Evolutionary conservation across 2,113 vertebrate species (phyloP).

Genomic region (Rhinoptilus africanus): DNA sequence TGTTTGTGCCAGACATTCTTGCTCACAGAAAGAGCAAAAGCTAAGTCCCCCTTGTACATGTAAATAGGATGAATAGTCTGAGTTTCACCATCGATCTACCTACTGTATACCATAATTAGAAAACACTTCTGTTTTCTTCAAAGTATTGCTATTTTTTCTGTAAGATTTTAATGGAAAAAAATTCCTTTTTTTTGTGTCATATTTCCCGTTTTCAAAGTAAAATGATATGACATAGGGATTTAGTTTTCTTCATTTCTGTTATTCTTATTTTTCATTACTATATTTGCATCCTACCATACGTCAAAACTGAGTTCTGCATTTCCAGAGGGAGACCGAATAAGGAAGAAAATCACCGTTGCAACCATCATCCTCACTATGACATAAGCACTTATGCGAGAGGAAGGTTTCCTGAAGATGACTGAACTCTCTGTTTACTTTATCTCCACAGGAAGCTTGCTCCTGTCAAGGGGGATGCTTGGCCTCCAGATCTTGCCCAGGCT

Average conservation of each 20-base stretch:
- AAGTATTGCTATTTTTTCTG: neutral
- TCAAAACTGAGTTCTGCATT: neutral
- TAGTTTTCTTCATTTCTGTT: neutral
- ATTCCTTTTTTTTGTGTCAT: neutral
- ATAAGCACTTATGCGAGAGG: neutral
- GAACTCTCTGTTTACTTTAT: neutral
- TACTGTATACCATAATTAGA: neutral
- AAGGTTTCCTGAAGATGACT: neutral
- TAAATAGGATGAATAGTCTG: neutral
- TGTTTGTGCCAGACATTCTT: neutral
- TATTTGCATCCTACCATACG: neutral
- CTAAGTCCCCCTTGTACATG: neutral
- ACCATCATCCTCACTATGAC: neutral
- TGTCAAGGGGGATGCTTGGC: neutral
- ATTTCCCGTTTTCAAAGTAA: neutral
- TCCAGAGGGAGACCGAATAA: neutral
- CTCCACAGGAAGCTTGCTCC: neutral
- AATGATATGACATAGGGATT: neutral
- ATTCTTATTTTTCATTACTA: neutral
- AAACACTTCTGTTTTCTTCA: neutral
- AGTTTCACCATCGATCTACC: neutral
- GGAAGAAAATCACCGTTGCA: neutral
- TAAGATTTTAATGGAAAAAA: neutral
- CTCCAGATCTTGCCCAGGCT: neutral
- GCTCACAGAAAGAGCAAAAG: neutral